Conservation (phyloP, 2,113 vertebrate species). For the Odontesthes bonariensis region DNA sequence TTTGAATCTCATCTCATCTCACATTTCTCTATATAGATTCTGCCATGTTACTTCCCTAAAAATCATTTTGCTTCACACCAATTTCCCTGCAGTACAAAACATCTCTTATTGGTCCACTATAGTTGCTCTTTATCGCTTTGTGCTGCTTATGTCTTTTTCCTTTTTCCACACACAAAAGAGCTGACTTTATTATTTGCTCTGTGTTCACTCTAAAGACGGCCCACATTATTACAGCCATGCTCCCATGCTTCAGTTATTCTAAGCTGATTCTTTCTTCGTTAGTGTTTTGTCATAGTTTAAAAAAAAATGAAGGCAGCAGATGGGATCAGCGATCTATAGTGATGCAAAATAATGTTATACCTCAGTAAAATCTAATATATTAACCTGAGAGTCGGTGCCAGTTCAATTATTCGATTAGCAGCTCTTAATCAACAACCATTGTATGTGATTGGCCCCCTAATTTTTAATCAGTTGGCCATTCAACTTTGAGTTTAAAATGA, state of each 20-base stretch:
- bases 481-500: not conserved
- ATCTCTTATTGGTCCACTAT: conserved; percentile 21
- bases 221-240: conserved; percentile 6
- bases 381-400: not conserved
- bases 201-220: conserved; percentile 19
- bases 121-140: conserved; percentile 30
- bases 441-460: not conserved
- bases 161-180: conserved; percentile 2
- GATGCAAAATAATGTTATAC: conserved; percentile 26
- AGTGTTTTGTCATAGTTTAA: not conserved
- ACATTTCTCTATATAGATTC: conserved; percentile 22
- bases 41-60: conserved; percentile 31
- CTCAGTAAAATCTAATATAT: conserved; percentile 23
- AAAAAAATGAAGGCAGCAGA: conserved; percentile 2
- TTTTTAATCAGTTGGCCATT: not conserved
- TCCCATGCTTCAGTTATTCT: conserved; percentile 7
- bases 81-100: conserved; percentile 29
- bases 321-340: conserved; percentile 24
- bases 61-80: conserved; percentile 29
- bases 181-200: conserved; percentile 21
- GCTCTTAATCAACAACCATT: not conserved
- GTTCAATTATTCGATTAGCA: not conserved
- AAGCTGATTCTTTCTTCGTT: conserved; percentile 14
- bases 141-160: conserved; percentile 16
- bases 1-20: too few relatives aligned